Percentiles rank a stretch among this genome's conserved stretches.
Conservation (phyloP, 2,888 invertebrate species). For the Lasioglossum oenotherae region DNA sequence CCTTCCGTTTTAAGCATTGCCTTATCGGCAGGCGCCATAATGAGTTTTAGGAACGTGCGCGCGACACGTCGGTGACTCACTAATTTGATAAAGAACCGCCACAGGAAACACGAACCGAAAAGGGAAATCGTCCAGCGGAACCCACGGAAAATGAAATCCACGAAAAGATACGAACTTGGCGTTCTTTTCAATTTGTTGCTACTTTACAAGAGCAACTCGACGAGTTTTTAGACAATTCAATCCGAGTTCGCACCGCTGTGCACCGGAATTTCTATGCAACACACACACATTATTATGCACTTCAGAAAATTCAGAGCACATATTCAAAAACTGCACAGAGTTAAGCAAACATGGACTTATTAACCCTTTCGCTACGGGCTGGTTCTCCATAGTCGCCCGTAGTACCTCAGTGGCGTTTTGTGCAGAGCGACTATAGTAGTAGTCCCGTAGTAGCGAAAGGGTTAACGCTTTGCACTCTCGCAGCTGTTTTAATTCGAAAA, state of each 20-base stretch:
- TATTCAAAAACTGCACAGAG: neutral
- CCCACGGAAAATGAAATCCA: neutral
- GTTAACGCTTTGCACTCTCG: too few relatives aligned
- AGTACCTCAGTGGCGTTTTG: too few relatives aligned
- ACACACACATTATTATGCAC: neutral
- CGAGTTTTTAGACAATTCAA: neutral
- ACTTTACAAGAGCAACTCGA: neutral
- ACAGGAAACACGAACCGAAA: neutral
- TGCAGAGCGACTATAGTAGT: too few relatives aligned
- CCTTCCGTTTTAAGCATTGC: constrained; percentile 2
- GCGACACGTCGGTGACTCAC: neutral
- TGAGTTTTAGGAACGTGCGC: neutral
- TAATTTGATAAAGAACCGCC: neutral
- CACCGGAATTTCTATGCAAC: too few relatives aligned
- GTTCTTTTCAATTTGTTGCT: neutral
- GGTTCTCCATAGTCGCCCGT: too few relatives aligned
- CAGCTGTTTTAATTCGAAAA: too few relatives aligned
- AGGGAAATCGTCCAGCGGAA: neutral
- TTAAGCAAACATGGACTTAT: neutral
- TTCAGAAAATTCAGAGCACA: neutral
- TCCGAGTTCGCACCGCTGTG: too few relatives aligned
- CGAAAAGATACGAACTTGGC: neutral
- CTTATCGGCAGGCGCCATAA: constrained; percentile 32
- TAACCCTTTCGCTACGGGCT: too few relatives aligned
- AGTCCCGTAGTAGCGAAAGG: too few relatives aligned